Evolutionary conservation across 2,797 vertebrate genomes (phyloP).

Genomic region (Neoniphon sammara): DNA sequence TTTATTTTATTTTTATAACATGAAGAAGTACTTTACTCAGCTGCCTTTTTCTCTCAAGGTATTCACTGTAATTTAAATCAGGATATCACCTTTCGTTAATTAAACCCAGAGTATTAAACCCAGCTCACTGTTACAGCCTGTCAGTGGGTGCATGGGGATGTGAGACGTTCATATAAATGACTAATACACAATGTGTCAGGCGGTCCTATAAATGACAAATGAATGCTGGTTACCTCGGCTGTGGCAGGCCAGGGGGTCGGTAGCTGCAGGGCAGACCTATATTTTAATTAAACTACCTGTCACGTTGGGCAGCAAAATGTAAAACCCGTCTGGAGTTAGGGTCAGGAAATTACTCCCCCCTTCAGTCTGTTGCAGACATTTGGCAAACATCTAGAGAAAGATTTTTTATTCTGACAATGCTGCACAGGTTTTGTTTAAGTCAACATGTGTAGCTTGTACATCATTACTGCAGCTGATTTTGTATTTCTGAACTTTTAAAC

Average conservation of each 20-base stretch:
- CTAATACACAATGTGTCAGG: conserved; percentile 72
- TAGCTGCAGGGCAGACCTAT: conserved; percentile 68
- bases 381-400: not conserved
- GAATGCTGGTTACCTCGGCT: conserved; percentile 54
- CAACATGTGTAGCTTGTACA: too few relatives aligned
- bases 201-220: conserved; percentile 62
- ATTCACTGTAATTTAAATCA: conserved; percentile 28
- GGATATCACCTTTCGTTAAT: conserved; percentile 15
- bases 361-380: not conserved
- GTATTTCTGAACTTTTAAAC: not conserved
- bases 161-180: conserved; percentile 61
- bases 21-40: too few relatives aligned
- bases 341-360: conserved; percentile 28
- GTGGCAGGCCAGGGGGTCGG: conserved; percentile 57
- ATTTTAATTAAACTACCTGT: conserved; percentile 73
- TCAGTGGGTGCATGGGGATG: conserved; percentile 27
- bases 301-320: conserved; percentile 48
- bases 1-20: not conserved
- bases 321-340: conserved; percentile 31
- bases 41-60: not conserved
- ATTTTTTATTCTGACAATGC: not conserved
- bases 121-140: conserved; percentile 32
- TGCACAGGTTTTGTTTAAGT: too few relatives aligned
- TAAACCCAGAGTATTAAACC: conserved; percentile 44
- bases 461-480: too few relatives aligned